Percentiles rank a stretch among this genome's conserved stretches.
These are phyloP conservation scores for Candidula unifasciata DNA, from an alignment of 2,888 invertebrate species.

Conservation along the genomic window DNA sequence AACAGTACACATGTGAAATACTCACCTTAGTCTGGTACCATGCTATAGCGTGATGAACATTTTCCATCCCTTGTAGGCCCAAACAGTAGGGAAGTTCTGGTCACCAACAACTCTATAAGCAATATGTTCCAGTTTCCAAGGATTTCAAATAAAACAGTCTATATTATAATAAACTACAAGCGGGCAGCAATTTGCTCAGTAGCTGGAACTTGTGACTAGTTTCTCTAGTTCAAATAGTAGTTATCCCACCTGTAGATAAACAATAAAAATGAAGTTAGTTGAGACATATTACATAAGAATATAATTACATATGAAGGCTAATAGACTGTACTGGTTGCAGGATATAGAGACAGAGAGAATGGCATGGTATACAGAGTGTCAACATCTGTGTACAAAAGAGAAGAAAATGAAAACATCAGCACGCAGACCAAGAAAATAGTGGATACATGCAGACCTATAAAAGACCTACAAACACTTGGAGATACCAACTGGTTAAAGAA, in stretches of 20 bases:
- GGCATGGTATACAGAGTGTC: too few relatives aligned
- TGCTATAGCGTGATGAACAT: conserved; percentile 71
- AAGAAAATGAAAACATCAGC: too few relatives aligned
- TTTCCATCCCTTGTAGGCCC: conserved; percentile 69
- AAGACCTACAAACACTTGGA: too few relatives aligned
- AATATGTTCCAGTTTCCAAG: not conserved
- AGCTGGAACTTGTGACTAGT: not conserved
- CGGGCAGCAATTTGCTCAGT: not conserved
- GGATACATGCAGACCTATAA: too few relatives aligned
- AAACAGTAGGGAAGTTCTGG: not conserved
- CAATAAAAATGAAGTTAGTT: too few relatives aligned
- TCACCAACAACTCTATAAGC: not conserved
- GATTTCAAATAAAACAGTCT: not conserved
- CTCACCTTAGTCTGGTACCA: conserved; percentile 71
- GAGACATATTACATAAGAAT: too few relatives aligned
- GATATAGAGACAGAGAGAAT: too few relatives aligned
- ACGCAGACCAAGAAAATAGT: too few relatives aligned
- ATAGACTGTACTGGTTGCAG: too few relatives aligned
- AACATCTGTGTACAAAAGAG: too few relatives aligned
- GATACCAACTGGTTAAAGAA: too few relatives aligned
- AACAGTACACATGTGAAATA: not conserved
- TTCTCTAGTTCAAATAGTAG: not conserved
- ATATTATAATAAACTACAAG: not conserved
- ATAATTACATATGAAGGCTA: too few relatives aligned
- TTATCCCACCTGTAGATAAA: not conserved